Base-by-base conservation (phyloP, 2,888 invertebrate species). In the Autographa gamma region DNA sequence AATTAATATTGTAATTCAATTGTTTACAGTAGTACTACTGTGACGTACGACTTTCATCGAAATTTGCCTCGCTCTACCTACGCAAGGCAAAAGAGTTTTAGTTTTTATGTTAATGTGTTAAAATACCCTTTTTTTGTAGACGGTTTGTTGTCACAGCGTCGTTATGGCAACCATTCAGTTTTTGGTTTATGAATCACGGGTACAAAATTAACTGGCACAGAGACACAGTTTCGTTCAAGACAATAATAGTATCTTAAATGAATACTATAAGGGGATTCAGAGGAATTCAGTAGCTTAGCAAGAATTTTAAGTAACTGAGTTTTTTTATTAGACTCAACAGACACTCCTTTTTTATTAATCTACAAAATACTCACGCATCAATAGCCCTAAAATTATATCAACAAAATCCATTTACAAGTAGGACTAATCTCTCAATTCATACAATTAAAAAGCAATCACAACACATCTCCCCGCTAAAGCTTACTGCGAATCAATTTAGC, bases 111-210 rank as follows among this genome's bases (percentile, higher is more conserved):
- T 31, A 59, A 48, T 64, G 63, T 63, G 62, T 58, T 62, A 71
- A 14, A 31, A 18, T n/a, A 54, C 34, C 13, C 54, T 52, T 67
- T 71, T 76, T 71, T 63, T 31, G 32, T 0, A 11, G 16, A 43
- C n/a, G 41, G 72, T 78, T 81, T 86, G 85, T 85, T 87, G 80
- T 79, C 68, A 69, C 18, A 7, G 14, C 48, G 80, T 85, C 70
- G 80, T 81, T 79, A 85, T 86, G 75, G 83, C 62, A 74, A 82
- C 86, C 79, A 71, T 81, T 79, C 73, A 80, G 63, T 81, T 25
- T 76, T 78, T 70, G 41, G 59, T 18, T 38, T 69, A 71, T 79
- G 78, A 77, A 64, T 81, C 78, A 79, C 60, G 43, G 4, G 60
- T 66, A 63, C 58, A 60, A 73, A 80, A 64, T 60, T 58, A 32